phyloP scores from a whole-genome alignment of 2,888 invertebrate genomes.

The Drosophila nr. medialis region DNA sequence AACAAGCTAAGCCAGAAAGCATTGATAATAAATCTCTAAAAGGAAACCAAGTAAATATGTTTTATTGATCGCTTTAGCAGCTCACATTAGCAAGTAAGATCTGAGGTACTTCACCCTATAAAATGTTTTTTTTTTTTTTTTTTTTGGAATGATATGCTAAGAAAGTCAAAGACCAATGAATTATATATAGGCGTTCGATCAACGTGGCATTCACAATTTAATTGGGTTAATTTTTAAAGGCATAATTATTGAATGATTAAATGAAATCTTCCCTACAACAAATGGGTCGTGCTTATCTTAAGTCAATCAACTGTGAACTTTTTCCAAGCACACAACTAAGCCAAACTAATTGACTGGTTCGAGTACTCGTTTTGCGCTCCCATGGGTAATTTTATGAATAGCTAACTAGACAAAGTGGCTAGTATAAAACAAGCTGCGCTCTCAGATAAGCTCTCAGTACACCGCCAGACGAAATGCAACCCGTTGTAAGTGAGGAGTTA shows the following conservation, averaged over 20 bases:
- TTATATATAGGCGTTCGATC: background rate
- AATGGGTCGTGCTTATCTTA: background rate
- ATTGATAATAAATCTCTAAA: slow-evolving; percentile 13
- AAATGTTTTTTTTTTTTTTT: background rate
- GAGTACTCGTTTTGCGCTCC: slow-evolving; percentile 9
- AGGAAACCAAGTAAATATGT: background rate
- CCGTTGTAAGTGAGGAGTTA: slow-evolving; percentile 51
- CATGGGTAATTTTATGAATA: slow-evolving; percentile 56
- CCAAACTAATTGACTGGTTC: background rate
- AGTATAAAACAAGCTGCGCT: slow-evolving; percentile 51
- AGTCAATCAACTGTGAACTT: background rate
- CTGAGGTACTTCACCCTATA: background rate
- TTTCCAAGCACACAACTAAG: background rate
- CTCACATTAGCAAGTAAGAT: background rate
- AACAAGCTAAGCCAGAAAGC: background rate
- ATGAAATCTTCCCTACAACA: background rate
- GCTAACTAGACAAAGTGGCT: slow-evolving; percentile 27
- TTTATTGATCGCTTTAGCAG: background rate
- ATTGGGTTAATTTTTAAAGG: background rate
- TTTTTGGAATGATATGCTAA: background rate
- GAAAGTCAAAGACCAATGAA: background rate
- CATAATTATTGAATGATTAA: background rate
- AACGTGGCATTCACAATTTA: background rate
- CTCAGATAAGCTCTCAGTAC: slow-evolving; percentile 42
- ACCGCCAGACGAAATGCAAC: slow-evolving; percentile 47